These are phyloP conservation scores for Tenebrio molitor DNA, from an alignment of 1,140 invertebrate species.

Conservation along the genomic window DNA sequence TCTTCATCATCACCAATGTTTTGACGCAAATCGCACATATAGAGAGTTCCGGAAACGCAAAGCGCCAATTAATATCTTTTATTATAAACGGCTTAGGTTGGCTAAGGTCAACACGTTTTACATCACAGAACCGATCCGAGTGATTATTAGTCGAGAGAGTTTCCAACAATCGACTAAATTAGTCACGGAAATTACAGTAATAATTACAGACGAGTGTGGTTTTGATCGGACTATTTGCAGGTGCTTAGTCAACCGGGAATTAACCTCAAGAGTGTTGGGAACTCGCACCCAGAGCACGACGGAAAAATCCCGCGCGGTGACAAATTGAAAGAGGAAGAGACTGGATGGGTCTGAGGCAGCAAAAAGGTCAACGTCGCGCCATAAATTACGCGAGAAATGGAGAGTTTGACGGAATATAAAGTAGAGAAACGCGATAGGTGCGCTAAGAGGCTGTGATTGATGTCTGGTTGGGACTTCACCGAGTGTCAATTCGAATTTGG, in stretches of 20 bases:
- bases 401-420: constrained; percentile 15
- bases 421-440: constrained; percentile 8
- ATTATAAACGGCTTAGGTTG: background rate
- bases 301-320: no score
- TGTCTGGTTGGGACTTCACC: background rate
- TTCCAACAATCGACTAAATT: constrained; percentile 38
- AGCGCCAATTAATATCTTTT: background rate
- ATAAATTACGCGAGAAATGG: constrained; percentile 23
- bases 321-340: no score
- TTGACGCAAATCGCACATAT: constrained; percentile 18
- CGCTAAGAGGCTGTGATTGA: background rate
- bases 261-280: constrained; percentile 18
- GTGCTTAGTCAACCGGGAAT: constrained; percentile 29
- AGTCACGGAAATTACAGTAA: constrained; percentile 28
- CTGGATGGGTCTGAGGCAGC: background rate
- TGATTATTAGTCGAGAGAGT: background rate
- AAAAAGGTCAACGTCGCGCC: no score
- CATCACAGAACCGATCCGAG: constrained; percentile 16
- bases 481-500: no score
- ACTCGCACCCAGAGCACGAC: background rate
- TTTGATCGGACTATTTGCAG: constrained; percentile 24
- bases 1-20: constrained; percentile 9
- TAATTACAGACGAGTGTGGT: background rate
- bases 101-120: constrained; percentile 35
- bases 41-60: constrained; percentile 18